These are phyloP conservation scores for Sakesphorus luctuosus DNA, from an alignment of 2,113 vertebrate species.

Conservation along the genomic window DNA sequence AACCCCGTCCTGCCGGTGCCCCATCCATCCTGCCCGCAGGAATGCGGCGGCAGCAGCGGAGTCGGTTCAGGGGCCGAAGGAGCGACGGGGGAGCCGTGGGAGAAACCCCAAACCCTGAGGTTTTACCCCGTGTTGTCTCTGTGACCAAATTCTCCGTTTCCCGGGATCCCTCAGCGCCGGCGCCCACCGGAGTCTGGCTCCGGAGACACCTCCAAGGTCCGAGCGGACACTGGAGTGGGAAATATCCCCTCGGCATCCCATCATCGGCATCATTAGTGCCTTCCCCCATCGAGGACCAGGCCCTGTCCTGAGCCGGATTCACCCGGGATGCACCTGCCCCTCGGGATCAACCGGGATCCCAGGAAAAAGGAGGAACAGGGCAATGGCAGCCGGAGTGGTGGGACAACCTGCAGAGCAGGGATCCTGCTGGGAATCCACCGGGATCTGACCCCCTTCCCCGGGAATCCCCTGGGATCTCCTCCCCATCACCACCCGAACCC, in stretches of 20 bases:
- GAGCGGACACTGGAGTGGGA: not conserved
- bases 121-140: not conserved
- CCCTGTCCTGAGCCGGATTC: not conserved
- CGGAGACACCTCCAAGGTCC: not conserved
- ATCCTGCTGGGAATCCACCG: not conserved
- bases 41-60: rapidly evolving
- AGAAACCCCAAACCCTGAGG: not conserved
- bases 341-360: not conserved
- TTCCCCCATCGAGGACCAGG: not conserved
- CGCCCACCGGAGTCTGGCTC: rapidly evolving
- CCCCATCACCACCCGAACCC: not conserved
- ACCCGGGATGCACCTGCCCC: not conserved
- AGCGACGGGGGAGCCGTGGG: not conserved
- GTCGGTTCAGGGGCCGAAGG: too few species aligned
- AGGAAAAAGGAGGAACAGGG: not conserved
- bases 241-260: not conserved
- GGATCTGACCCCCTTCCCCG: not conserved
- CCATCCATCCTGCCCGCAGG: not conserved
- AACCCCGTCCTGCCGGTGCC: not conserved
- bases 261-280: not conserved
- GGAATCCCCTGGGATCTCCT: not conserved
- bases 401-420: not conserved
- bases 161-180: not conserved
- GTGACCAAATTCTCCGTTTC: not conserved
- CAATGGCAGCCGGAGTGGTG: not conserved